Conservation (phyloP, 2,888 invertebrate genomes). For the Noctua comes region DNA sequence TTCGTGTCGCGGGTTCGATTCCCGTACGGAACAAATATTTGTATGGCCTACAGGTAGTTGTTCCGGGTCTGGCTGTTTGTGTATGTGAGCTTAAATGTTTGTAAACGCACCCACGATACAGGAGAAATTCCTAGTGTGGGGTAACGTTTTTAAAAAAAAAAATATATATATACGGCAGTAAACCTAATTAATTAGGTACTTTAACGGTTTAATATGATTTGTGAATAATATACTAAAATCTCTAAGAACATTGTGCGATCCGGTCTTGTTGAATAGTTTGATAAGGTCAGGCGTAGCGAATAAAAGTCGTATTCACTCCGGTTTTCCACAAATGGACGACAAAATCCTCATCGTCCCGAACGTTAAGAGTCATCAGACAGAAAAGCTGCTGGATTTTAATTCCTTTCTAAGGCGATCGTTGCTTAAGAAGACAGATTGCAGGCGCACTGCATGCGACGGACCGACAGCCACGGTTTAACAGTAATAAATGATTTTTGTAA, state of each 20-base stretch:
- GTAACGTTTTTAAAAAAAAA: no score
- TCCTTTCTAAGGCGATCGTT: neutral
- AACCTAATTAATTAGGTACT: neutral
- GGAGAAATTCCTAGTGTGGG: no score
- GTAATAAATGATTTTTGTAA: constrained; percentile 20
- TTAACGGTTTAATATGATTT: neutral
- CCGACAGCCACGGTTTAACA: neutral
- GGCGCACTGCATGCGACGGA: neutral
- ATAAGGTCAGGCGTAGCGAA: neutral
- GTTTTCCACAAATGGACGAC: neutral
- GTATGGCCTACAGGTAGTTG: no score
- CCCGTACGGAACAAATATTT: no score
- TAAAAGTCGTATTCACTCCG: neutral
- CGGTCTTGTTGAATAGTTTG: neutral
- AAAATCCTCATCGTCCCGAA: neutral
- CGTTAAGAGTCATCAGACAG: neutral
- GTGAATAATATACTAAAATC: neutral
- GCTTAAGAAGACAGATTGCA: constrained; percentile 23
- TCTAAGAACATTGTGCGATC: neutral
- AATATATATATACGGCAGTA: neutral
- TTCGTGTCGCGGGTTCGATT: no score
- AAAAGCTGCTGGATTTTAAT: neutral
- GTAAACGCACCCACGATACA: no score
- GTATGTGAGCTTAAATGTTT: no score
- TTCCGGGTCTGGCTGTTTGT: no score